These are phyloP conservation scores for Lepidocyrtinus sp. DNA, from an alignment of 2,888 invertebrate species.

Conservation along the genomic window DNA sequence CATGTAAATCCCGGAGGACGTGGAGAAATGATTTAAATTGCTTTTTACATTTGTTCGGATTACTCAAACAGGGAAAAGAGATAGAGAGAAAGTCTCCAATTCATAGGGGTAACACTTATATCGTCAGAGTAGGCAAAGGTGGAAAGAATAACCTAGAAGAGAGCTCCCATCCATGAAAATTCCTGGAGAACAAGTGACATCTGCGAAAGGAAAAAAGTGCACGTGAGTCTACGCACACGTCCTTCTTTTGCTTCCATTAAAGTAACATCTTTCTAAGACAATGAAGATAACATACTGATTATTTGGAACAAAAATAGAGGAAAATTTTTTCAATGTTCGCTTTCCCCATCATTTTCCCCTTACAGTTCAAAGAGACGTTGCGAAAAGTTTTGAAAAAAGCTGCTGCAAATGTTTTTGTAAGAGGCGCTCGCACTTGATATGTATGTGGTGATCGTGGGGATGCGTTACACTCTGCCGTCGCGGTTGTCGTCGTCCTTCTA, in stretches of 20 bases:
- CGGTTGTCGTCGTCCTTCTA: neutral
- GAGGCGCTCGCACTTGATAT: neutral
- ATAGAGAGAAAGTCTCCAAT: too few relatives aligned
- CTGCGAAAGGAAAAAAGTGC: conserved; percentile 16
- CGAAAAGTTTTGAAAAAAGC: too few relatives aligned
- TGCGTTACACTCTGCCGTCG: neutral
- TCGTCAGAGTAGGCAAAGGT: too few relatives aligned
- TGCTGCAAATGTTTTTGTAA: neutral
- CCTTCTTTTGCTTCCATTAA: neutral
- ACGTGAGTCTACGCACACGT: neutral
- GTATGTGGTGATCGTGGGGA: neutral
- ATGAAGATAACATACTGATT: neutral
- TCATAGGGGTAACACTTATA: too few relatives aligned
- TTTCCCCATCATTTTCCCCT: neutral
- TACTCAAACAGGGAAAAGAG: too few relatives aligned
- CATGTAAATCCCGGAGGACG: neutral
- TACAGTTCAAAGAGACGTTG: too few relatives aligned
- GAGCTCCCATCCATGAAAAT: too few relatives aligned
- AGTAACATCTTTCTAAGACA: neutral
- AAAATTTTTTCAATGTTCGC: conserved; percentile 55
- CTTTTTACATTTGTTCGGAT: conserved; percentile 7
- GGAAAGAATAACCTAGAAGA: neutral
- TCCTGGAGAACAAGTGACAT: conserved; percentile 45
- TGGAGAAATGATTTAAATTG: neutral
- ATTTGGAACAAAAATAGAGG: neutral